A percentile compares a stretch with the other conserved stretches of the same genome.
Conservation (phyloP, 1,140 invertebrate species). For the Pollicipes pollicipes region DNA sequence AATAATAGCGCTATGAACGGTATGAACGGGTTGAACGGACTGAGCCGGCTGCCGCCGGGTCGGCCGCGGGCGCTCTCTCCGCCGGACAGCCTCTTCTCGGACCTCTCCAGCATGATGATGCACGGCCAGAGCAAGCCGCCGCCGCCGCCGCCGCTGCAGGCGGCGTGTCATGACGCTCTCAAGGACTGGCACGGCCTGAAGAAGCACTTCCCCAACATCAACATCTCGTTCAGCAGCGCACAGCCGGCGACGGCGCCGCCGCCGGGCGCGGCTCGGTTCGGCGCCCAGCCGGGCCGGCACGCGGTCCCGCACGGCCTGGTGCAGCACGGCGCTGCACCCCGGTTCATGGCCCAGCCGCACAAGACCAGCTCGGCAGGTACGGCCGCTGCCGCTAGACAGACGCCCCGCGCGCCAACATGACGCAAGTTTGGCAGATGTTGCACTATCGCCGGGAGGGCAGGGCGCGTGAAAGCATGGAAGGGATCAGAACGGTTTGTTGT, state of each 20-base stretch:
- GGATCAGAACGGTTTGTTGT: too few species aligned
- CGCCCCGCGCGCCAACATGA: too few species aligned
- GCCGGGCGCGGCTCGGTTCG: background rate
- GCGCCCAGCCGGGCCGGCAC: background rate
- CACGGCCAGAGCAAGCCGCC: background rate
- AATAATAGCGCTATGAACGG: background rate
- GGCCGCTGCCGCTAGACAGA: too few species aligned
- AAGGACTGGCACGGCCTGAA: background rate
- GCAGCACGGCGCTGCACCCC: background rate
- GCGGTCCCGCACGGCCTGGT: background rate
- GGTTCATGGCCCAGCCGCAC: slow-evolving; percentile 1
- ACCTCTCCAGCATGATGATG: background rate
- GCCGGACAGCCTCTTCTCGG: background rate
- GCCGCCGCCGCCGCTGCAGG: background rate
- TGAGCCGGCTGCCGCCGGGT: background rate
- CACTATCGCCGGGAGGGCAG: too few species aligned
- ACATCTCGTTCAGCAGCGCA: background rate
- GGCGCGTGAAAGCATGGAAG: too few species aligned
- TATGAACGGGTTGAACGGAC: background rate
- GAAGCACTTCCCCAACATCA: background rate
- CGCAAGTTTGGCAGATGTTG: too few species aligned
- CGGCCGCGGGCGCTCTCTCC: background rate
- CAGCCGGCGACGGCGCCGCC: too few species aligned
- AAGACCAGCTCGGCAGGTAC: slow-evolving; percentile 4
- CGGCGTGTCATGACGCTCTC: background rate